A percentile compares a stretch with the other conserved stretches of the same genome.
These are phyloP conservation scores for Heterotilapia buettikoferi DNA, from an alignment of 2,113 vertebrate genomes.

Conservation along the genomic window DNA sequence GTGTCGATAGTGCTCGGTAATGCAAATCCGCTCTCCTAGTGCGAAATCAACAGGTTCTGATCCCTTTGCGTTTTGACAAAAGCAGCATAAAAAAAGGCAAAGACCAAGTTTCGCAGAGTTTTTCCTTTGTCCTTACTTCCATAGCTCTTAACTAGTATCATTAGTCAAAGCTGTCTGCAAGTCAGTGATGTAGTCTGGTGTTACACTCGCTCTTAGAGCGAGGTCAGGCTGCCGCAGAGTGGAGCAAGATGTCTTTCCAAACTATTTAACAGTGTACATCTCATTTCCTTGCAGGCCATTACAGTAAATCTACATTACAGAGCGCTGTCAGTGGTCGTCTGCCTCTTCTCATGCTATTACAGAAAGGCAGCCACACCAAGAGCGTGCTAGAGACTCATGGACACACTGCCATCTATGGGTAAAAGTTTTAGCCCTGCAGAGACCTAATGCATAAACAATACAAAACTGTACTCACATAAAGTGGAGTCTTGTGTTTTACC, in stretches of 20 bases:
- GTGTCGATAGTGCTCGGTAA: neutral
- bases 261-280: slow-evolving; percentile 65
- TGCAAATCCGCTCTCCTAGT: neutral
- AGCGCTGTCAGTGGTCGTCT: slow-evolving; percentile 40
- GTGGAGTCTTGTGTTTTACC: neutral
- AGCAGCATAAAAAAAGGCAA: neutral
- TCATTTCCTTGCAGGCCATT: slow-evolving; percentile 60
- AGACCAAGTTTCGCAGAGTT: neutral
- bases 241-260: slow-evolving; percentile 57
- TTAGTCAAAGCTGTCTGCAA: slow-evolving; percentile 30
- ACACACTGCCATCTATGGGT: slow-evolving; percentile 60
- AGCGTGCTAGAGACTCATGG: neutral
- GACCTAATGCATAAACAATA: neutral
- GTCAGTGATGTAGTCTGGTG: slow-evolving; percentile 23
- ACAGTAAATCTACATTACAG: slow-evolving; percentile 58
- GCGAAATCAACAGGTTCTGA: slow-evolving; percentile 5
- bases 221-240: slow-evolving; percentile 36
- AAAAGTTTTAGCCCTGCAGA: neutral
- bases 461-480: neutral
- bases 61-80: neutral
- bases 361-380: neutral
- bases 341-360: slow-evolving; percentile 17
- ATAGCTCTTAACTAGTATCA: neutral
- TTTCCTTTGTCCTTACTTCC: neutral
- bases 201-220: neutral